phyloP scores from a whole-genome alignment of 2,888 invertebrate species.

The Drosophila cognata region DNA sequence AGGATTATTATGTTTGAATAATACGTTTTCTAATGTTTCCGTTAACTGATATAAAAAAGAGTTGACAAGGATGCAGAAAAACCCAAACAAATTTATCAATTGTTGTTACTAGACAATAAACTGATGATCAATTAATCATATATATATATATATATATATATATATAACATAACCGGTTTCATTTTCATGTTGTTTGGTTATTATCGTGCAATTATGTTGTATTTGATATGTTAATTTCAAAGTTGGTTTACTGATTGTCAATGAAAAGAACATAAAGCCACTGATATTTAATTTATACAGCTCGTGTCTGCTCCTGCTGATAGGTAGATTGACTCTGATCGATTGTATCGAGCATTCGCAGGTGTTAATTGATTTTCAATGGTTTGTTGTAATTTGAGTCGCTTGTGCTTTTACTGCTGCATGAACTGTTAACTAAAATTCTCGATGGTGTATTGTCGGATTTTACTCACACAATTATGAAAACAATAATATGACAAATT shows the following conservation, averaged over 20 bases:
- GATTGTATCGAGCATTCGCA: slow-evolving; percentile 44
- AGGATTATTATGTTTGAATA: slow-evolving; percentile 6
- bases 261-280: slow-evolving; percentile 56
- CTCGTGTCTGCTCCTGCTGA: slow-evolving; percentile 57
- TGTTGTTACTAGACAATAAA: slow-evolving; percentile 10
- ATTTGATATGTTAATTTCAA: slow-evolving; percentile 82
- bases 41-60: background rate
- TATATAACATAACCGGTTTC: slow-evolving; percentile 43
- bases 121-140: slow-evolving; percentile 26
- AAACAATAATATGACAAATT: slow-evolving; percentile 67
- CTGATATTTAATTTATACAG: slow-evolving; percentile 71
- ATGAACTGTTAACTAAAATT: slow-evolving; percentile 33
- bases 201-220: slow-evolving; percentile 83
- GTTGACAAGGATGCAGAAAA: background rate
- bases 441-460: slow-evolving; percentile 18
- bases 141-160: slow-evolving; percentile 1
- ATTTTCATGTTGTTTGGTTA: slow-evolving; percentile 51
- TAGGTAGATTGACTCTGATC: slow-evolving; percentile 29
- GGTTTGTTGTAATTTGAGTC: slow-evolving; percentile 58
- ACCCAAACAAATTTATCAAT: background rate
- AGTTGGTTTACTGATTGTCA: slow-evolving; percentile 52
- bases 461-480: slow-evolving; percentile 60
- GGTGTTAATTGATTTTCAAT: slow-evolving; percentile 79
- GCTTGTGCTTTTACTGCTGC: slow-evolving; percentile 60
- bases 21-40: background rate